A percentile compares a stretch with the other conserved stretches of the same genome.
Evolutionary conservation across 1,140 invertebrate species (phyloP).

Genomic region (Hermetia illucens): DNA sequence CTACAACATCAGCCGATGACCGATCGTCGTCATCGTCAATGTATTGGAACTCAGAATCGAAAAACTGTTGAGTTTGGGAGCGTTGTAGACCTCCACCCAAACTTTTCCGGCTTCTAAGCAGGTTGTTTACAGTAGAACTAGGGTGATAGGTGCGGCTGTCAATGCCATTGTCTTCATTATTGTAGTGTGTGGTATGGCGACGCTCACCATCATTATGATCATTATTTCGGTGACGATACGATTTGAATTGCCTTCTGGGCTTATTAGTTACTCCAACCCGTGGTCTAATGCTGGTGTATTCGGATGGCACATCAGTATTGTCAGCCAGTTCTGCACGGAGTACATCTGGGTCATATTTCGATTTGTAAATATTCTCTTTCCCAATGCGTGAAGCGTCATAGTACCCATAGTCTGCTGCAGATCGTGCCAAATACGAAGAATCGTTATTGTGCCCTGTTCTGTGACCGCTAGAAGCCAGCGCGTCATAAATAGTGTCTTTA

Average conservation of each 20-base stretch:
- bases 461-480: conserved; percentile 15
- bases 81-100: conserved; percentile 13
- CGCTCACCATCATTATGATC: not conserved
- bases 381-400: conserved; percentile 8
- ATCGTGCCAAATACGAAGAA: too few species aligned
- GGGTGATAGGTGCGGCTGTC: conserved; percentile 6
- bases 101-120: conserved; percentile 19
- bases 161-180: not conserved
- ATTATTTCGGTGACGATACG: not conserved
- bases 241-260: not conserved
- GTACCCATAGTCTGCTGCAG: not conserved
- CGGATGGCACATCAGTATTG: not conserved
- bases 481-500: conserved; percentile 1
- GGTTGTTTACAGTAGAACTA: conserved; percentile 6
- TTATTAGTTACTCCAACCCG: not conserved
- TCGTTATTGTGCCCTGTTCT: conserved; percentile 4
- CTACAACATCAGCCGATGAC: conserved; percentile 26
- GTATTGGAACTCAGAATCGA: not conserved
- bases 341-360: conserved; percentile 9
- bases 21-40: conserved; percentile 16
- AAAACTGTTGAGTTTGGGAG: conserved; percentile 4
- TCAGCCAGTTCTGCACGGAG: conserved; percentile 8
- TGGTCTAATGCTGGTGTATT: too few species aligned
- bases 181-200: conserved; percentile 1
- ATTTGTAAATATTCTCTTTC: conserved; percentile 8